Percentiles rank a stretch among this genome's conserved stretches.
Evolutionary conservation across 2,888 invertebrate genomes (phyloP).

Genomic region (Cephus pygmeus): DNA sequence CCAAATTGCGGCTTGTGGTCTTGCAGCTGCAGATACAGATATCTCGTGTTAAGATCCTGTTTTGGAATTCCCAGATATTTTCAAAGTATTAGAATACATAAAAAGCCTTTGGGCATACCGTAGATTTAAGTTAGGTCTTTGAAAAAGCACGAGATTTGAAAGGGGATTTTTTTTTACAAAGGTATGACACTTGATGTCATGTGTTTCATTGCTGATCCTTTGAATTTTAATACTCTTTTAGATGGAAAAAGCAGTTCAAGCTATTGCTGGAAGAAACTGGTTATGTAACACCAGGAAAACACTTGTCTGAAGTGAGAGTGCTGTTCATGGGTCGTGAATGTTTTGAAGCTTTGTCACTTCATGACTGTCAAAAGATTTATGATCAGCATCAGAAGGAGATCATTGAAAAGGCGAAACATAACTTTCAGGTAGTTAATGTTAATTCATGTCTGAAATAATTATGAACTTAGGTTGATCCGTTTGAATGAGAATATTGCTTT

Average conservation of each 20-base stretch:
- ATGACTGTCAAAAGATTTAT: constrained; percentile 92
- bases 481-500: neutral
- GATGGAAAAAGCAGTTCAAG: constrained; percentile 95
- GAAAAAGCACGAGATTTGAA: neutral
- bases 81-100: neutral
- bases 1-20: constrained; percentile 28
- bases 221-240: constrained; percentile 58
- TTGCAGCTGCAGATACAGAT: constrained; percentile 10
- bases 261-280: constrained; percentile 92
- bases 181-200: neutral
- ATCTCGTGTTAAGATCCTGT: neutral
- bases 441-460: neutral
- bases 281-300: constrained; percentile 96
- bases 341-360: constrained; percentile 90
- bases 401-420: constrained; percentile 88
- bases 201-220: neutral
- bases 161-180: neutral
- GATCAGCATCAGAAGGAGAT: constrained; percentile 93
- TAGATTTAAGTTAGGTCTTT: neutral
- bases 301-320: constrained; percentile 88
- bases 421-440: constrained; percentile 76
- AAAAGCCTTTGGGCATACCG: neutral
- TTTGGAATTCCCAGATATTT: neutral
- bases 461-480: neutral
- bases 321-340: constrained; percentile 95